These are phyloP conservation scores for Brachycybe producta DNA, from an alignment of 2,888 invertebrate genomes.

Conservation along the genomic window DNA sequence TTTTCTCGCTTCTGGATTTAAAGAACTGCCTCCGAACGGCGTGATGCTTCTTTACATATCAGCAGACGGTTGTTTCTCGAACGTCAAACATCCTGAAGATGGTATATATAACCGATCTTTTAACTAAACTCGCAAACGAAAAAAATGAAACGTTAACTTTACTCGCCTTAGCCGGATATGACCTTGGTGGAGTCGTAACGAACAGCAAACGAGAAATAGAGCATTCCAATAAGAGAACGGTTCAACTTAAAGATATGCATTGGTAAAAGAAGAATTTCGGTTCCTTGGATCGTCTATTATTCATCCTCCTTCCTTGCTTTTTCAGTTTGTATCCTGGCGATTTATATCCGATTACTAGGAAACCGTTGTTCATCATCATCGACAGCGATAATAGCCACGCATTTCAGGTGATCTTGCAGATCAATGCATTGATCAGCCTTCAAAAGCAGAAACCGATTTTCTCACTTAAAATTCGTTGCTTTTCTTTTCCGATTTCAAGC, in stretches of 20 bases:
- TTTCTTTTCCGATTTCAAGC: slow-evolving; percentile 31
- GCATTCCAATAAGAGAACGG: slow-evolving; percentile 31
- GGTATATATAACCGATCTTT: slow-evolving; percentile 46
- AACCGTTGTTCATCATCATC: slow-evolving; percentile 82
- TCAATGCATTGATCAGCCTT: not conserved
- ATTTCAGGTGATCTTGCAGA: slow-evolving; percentile 45
- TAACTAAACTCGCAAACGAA: not conserved
- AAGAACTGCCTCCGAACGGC: slow-evolving; percentile 82
- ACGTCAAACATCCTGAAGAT: slow-evolving; percentile 74
- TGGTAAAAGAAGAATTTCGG: slow-evolving; percentile 39
- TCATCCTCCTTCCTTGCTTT: slow-evolving; percentile 15
- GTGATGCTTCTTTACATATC: slow-evolving; percentile 84
- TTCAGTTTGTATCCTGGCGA: slow-evolving; percentile 72
- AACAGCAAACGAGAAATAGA: slow-evolving; percentile 68
- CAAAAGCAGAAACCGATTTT: not conserved
- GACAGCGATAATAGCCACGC: slow-evolving; percentile 92
- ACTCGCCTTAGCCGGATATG: slow-evolving; percentile 52
- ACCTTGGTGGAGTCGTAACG: slow-evolving; percentile 78
- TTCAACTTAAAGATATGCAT: slow-evolving; percentile 41
- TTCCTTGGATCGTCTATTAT: slow-evolving; percentile 13
- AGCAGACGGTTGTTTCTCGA: slow-evolving; percentile 75
- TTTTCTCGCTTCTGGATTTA: slow-evolving; percentile 79
- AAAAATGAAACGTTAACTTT: not conserved
- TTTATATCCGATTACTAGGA: slow-evolving; percentile 78
- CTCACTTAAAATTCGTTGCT: slow-evolving; percentile 2